Evolutionary conservation across 1,140 invertebrate species (phyloP).

Genomic region (Mactra quadrangularis): DNA sequence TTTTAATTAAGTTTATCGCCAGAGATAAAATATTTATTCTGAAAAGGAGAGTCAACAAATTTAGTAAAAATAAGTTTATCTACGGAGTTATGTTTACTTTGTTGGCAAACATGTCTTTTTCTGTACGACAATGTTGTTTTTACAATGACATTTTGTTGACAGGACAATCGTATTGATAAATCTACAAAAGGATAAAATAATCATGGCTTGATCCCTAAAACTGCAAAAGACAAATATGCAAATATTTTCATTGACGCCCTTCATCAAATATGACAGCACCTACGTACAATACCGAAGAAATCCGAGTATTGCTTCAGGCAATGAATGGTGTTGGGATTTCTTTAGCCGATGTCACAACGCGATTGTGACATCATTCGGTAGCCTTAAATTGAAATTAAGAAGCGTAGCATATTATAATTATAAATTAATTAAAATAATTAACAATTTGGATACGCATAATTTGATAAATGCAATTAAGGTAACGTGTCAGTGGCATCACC

Average conservation of each 20-base stretch:
- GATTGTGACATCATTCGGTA: neutral
- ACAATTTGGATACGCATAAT: too few relatives aligned
- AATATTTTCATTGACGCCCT: constrained; percentile 45
- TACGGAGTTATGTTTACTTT: constrained; percentile 21
- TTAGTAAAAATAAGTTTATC: constrained; percentile 32
- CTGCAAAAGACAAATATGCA: constrained; percentile 54
- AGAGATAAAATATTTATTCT: constrained; percentile 59
- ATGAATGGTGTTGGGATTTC: neutral
- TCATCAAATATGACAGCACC: constrained; percentile 37
- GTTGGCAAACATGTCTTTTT: constrained; percentile 50
- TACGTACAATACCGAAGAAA: constrained; percentile 34
- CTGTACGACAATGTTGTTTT: constrained; percentile 47
- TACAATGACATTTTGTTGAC: constrained; percentile 36
- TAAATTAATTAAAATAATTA: too few relatives aligned
- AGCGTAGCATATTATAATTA: too few relatives aligned
- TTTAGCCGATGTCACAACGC: neutral
- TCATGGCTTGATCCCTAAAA: neutral
- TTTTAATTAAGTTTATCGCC: constrained; percentile 52
- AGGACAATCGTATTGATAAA: neutral
- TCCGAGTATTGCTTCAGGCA: constrained; percentile 48
- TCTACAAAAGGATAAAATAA: neutral
- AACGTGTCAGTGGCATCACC: too few relatives aligned
- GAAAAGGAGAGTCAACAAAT: constrained; percentile 50
- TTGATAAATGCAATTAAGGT: too few relatives aligned
- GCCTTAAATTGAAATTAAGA: too few relatives aligned